Conservation (phyloP, 2,113 vertebrate species). For the Leiothrix lutea region DNA sequence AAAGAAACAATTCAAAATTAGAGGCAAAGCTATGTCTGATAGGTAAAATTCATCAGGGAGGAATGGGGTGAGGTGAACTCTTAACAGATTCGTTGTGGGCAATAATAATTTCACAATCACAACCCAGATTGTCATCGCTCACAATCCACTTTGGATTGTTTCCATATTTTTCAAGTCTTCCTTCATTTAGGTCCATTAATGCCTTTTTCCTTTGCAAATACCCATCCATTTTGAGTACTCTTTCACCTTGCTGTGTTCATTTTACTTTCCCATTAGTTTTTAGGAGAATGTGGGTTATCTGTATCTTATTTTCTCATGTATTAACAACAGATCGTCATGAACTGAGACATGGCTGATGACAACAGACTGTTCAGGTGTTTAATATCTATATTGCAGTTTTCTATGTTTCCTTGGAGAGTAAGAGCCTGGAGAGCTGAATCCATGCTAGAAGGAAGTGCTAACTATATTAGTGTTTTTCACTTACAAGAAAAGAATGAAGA, state of each 20-base stretch:
- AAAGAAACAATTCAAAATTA: background rate
- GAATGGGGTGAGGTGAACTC: background rate
- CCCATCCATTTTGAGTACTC: background rate
- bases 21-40: background rate
- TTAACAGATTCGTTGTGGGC: background rate
- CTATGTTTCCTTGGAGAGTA: background rate
- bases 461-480: background rate
- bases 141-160: background rate
- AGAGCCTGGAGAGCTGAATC: background rate
- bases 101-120: background rate
- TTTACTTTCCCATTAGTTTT: background rate
- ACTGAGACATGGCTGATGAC: fast-evolving
- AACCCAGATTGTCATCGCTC: background rate
- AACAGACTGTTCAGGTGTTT: background rate
- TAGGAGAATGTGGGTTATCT: background rate
- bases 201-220: background rate
- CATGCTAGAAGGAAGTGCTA: background rate
- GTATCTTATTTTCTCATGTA: background rate
- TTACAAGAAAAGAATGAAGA: background rate
- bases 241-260: background rate
- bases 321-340: background rate
- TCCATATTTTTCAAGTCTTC: background rate
- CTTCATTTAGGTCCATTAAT: background rate
- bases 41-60: background rate
- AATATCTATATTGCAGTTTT: background rate